A percentile compares a stretch with the other conserved stretches of the same genome.
phyloP scores from a whole-genome alignment of 2,113 vertebrate genomes.

The Erythrocercus mccallii region DNA sequence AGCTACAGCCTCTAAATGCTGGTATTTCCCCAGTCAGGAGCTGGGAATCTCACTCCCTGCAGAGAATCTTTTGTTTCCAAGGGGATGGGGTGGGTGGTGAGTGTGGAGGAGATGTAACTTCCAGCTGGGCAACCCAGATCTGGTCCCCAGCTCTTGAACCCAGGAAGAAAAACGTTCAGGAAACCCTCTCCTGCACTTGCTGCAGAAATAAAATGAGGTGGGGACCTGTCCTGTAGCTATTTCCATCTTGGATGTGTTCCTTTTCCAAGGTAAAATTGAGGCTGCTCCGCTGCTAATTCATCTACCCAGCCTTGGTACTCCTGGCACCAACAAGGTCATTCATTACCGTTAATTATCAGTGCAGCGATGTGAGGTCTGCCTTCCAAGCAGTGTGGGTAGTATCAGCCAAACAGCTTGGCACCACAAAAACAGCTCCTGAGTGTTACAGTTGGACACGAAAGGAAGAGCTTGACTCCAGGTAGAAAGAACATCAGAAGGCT shows the following conservation, averaged over 20 bases:
- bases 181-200: background rate
- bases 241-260: background rate
- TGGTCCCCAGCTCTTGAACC: background rate
- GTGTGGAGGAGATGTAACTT: background rate
- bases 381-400: background rate
- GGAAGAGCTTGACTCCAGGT: too few species aligned
- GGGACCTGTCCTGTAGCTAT: background rate
- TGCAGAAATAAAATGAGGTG: background rate
- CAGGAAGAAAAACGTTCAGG: background rate
- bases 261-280: background rate
- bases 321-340: background rate
- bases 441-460: too few species aligned
- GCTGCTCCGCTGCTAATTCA: background rate
- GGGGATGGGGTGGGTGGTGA: background rate
- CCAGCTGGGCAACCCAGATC: background rate
- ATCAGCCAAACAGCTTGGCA: background rate
- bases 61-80: background rate
- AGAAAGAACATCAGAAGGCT: too few species aligned
- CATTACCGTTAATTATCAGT: background rate
- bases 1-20: rapidly evolving
- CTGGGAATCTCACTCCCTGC: background rate
- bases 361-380: background rate
- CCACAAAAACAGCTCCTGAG: rapidly evolving
- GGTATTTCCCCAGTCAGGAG: background rate
- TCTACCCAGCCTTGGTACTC: background rate